A percentile compares a stretch with the other conserved stretches of the same genome.
Evolutionary conservation across 2,797 vertebrate species (phyloP).

Genomic region (Prionace glauca): DNA sequence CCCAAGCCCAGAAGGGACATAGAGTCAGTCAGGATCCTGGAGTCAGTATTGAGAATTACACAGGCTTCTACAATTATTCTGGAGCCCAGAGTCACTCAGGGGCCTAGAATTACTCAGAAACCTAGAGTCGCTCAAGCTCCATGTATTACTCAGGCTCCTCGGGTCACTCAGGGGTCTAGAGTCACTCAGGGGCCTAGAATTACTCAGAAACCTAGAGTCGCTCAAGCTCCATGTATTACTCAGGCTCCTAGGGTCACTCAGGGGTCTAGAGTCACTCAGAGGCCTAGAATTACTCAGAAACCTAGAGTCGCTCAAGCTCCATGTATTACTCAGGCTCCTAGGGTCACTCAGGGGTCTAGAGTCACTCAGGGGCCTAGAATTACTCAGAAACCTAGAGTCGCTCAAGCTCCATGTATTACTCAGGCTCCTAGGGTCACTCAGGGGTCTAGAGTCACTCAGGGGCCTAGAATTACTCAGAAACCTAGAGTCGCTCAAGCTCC

Average conservation of each 20-base stretch:
- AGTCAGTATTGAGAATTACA: background rate
- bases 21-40: background rate
- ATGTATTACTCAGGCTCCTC: background rate
- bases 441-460: background rate
- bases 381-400: background rate
- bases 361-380: background rate
- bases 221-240: background rate
- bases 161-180: background rate
- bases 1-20: background rate
- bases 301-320: background rate
- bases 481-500: background rate
- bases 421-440: background rate
- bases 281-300: background rate
- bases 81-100: background rate
- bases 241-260: background rate
- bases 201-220: no score
- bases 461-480: background rate
- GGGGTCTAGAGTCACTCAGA: background rate
- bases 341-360: background rate
- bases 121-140: background rate
- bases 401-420: background rate
- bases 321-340: no score
- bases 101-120: background rate
- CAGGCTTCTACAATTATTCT: background rate
- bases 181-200: background rate